Percentiles rank a stretch among this genome's conserved stretches.
These are phyloP conservation scores for Hypolimnas misippus DNA, from an alignment of 2,888 invertebrate genomes.

Conservation along the genomic window DNA sequence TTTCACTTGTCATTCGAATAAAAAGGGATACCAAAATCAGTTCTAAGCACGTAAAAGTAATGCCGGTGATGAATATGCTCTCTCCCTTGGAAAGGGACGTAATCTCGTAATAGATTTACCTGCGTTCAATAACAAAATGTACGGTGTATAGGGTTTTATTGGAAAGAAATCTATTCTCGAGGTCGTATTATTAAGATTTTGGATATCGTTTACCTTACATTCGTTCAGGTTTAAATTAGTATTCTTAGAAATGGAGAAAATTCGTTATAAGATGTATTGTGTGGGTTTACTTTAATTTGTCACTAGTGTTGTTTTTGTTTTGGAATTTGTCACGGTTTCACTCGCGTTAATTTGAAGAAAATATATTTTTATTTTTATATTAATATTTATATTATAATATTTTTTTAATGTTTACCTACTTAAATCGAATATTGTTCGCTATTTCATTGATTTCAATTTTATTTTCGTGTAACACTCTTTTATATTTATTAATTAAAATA, in stretches of 20 bases:
- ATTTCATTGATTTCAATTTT: too few species aligned
- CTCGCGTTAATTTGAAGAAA: too few species aligned
- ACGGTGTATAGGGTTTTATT: conserved; percentile 33
- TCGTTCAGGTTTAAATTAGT: conserved; percentile 2
- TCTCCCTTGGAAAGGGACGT: conserved; percentile 38
- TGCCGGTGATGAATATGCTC: conserved; percentile 41
- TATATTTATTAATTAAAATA: too few species aligned
- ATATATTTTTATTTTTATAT: too few species aligned
- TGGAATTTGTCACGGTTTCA: too few species aligned
- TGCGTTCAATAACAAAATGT: conserved; percentile 40
- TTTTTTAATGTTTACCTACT: too few species aligned
- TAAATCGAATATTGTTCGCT: too few species aligned
- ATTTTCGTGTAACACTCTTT: too few species aligned
- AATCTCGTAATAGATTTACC: conserved; percentile 45
- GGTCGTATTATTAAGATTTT: conserved; percentile 11
- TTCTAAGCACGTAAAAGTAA: conserved; percentile 36
- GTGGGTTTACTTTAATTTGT: not conserved
- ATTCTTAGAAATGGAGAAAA: not conserved
- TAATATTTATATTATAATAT: too few species aligned
- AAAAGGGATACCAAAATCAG: conserved; percentile 30
- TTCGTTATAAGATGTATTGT: not conserved
- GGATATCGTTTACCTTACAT: not conserved
- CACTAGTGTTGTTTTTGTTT: not conserved
- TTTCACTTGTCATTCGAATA: conserved; percentile 12
- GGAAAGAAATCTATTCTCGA: conserved; percentile 28